Evolutionary conservation across 2,888 invertebrate genomes (phyloP).

Genomic region (Lamellibrachia satsuma): DNA sequence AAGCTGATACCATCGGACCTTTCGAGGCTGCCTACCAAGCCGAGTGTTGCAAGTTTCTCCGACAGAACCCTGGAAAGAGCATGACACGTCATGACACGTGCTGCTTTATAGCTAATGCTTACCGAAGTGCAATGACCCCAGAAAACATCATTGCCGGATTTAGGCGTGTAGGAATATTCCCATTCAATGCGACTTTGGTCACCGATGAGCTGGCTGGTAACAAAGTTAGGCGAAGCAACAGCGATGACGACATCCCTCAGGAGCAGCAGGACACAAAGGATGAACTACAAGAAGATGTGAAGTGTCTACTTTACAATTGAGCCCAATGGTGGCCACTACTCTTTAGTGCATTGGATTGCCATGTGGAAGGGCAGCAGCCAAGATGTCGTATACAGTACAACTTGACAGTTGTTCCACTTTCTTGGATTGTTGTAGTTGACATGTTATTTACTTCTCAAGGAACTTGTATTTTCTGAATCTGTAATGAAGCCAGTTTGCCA

Average conservation of each 20-base stretch:
- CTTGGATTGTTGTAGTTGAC: background rate
- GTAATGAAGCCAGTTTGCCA: too few species aligned
- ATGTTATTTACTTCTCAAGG: too few species aligned
- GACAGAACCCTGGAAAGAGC: background rate
- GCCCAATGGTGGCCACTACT: too few species aligned
- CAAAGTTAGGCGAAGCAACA: background rate
- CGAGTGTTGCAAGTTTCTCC: background rate
- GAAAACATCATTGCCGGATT: constrained; percentile 2
- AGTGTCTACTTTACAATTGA: background rate
- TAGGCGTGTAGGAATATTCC: background rate
- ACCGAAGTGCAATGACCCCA: background rate
- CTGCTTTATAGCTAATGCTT: background rate
- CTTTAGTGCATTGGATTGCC: background rate
- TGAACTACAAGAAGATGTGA: background rate
- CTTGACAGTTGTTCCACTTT: background rate
- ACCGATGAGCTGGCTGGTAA: background rate
- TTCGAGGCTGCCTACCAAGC: background rate
- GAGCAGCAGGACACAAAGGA: background rate
- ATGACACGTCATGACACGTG: background rate
- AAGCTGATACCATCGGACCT: background rate
- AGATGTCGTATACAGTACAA: too few species aligned
- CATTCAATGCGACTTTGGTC: background rate
- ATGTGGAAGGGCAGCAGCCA: background rate
- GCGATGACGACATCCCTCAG: background rate
- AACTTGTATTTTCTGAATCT: too few species aligned